phyloP scores from a whole-genome alignment of 1,140 invertebrate genomes.

The Drosophila repleta region DNA sequence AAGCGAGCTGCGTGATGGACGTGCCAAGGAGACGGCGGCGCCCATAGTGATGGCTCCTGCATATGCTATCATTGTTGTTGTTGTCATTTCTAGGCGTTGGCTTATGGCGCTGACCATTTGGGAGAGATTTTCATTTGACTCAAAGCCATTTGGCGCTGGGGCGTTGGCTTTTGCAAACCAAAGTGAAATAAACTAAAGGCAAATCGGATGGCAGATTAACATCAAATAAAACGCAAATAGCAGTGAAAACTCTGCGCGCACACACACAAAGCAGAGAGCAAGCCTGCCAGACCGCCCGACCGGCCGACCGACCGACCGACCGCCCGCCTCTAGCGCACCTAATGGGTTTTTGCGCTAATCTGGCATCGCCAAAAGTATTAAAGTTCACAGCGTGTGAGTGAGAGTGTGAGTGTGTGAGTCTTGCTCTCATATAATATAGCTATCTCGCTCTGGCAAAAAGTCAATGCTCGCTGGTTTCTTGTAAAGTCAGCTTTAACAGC shows the following conservation, averaged over 20 bases:
- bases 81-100: slow-evolving; percentile 73
- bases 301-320: too few species aligned
- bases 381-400: slow-evolving; percentile 13
- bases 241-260: slow-evolving; percentile 41
- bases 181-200: slow-evolving; percentile 12
- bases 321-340: neutral
- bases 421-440: neutral
- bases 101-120: slow-evolving; percentile 47
- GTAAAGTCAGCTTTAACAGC: slow-evolving; percentile 43
- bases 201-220: slow-evolving; percentile 75
- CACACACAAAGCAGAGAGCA: too few species aligned
- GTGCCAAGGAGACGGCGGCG: slow-evolving; percentile 32
- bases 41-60: slow-evolving; percentile 33
- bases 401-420: too few species aligned
- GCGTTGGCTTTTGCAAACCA: slow-evolving; percentile 34
- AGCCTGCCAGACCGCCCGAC: too few species aligned
- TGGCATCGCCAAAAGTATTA: slow-evolving; percentile 31
- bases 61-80: slow-evolving; percentile 11
- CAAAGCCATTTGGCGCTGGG: slow-evolving; percentile 22
- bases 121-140: slow-evolving; percentile 37
- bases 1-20: slow-evolving; percentile 44
- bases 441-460: slow-evolving; percentile 19
- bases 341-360: slow-evolving; percentile 32
- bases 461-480: slow-evolving; percentile 48
- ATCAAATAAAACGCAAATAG: slow-evolving; percentile 58